Evolutionary conservation across 2,888 invertebrate genomes (phyloP).

Genomic region (Dryocosmus kuriphilus): DNA sequence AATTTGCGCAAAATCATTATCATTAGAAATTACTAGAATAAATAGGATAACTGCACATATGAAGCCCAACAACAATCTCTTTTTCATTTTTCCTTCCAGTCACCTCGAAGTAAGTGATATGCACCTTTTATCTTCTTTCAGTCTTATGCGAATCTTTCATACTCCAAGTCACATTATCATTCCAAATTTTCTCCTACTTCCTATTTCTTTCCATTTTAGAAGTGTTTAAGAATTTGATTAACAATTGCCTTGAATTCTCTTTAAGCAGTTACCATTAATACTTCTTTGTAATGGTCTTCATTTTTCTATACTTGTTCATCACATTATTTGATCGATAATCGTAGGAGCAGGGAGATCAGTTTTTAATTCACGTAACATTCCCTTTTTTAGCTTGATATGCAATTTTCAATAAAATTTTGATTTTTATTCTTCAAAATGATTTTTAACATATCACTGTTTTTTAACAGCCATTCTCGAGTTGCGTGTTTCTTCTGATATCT

Average conservation of each 20-base stretch:
- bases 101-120: neutral
- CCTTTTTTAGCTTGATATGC: neutral
- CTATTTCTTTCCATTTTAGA: neutral
- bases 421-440: neutral
- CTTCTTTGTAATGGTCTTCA: neutral
- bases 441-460: neutral
- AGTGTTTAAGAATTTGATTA: neutral
- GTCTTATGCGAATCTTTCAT: neutral
- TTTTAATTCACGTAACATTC: conserved; percentile 48
- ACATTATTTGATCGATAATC: conserved; percentile 41
- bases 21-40: conserved; percentile 62
- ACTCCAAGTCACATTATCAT: too few species aligned
- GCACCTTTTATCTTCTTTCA: neutral
- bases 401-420: neutral
- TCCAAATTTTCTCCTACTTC: neutral
- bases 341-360: conserved; percentile 40
- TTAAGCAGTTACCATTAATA: neutral
- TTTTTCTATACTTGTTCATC: conserved; percentile 3
- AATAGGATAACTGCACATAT: conserved; percentile 62
- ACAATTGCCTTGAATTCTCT: neutral
- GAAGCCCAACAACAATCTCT: conserved; percentile 60
- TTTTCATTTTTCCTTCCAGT: conserved; percentile 61
- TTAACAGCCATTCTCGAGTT: neutral
- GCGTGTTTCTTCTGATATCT: neutral
- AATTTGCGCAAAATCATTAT: conserved; percentile 59